These are phyloP conservation scores for Phoxinus phoxinus DNA, from an alignment of 2,113 vertebrate species.

Conservation along the genomic window DNA sequence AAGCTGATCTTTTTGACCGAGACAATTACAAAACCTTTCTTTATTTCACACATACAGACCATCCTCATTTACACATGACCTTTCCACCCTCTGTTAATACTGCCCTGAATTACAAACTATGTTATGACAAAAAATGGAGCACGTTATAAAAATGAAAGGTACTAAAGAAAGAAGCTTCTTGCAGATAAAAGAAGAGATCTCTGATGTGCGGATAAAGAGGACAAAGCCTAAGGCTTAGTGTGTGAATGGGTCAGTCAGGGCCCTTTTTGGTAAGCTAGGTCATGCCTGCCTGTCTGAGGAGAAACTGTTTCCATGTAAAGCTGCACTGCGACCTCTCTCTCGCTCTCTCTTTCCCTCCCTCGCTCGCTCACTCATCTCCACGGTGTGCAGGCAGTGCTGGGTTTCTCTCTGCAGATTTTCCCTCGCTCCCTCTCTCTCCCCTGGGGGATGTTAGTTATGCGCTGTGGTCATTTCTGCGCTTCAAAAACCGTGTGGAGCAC, in stretches of 20 bases:
- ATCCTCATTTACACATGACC: slow-evolving; percentile 29
- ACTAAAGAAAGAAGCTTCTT: slow-evolving; percentile 29
- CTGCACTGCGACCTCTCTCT: slow-evolving; percentile 24
- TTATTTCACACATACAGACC: not conserved
- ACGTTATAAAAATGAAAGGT: slow-evolving; percentile 30
- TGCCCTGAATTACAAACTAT: slow-evolving; percentile 6
- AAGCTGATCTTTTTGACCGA: not conserved
- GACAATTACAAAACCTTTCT: not conserved
- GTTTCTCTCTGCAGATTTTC: slow-evolving; percentile 32
- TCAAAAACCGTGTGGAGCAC: slow-evolving; percentile 22
- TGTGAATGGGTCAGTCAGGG: slow-evolving; percentile 25
- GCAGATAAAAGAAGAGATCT: slow-evolving; percentile 16
- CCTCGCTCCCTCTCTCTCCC: slow-evolving; percentile 22
- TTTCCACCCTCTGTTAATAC: slow-evolving; percentile 7
- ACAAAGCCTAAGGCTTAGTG: slow-evolving; percentile 30
- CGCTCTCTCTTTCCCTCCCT: slow-evolving; percentile 20
- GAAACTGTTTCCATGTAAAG: slow-evolving; percentile 37
- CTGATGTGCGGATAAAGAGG: slow-evolving; percentile 39
- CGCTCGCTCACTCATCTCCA: not conserved
- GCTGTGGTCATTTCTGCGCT: slow-evolving; percentile 28
- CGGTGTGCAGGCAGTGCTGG: not conserved
- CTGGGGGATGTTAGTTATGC: slow-evolving; percentile 24
- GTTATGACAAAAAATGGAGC: slow-evolving; percentile 14
- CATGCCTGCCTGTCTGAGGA: slow-evolving; percentile 44
- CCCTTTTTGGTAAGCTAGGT: slow-evolving; percentile 48